phyloP scores from a whole-genome alignment of 2,797 vertebrate genomes.

The Thalassophryne amazonica region DNA sequence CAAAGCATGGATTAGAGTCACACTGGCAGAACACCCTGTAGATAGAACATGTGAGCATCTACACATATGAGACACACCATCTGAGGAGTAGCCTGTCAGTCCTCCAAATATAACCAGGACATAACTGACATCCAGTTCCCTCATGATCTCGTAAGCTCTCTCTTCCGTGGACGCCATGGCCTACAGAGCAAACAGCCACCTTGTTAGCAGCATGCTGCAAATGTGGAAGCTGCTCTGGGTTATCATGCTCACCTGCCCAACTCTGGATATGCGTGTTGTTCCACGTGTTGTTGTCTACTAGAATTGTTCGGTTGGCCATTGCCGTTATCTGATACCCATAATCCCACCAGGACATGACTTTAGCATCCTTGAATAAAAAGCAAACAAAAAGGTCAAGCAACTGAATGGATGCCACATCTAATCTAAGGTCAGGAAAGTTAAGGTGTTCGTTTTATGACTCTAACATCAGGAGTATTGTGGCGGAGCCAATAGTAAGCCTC shows the following conservation, averaged over 20 bases:
- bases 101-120: constrained; percentile 98
- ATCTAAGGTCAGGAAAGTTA: no score
- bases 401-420: neutral
- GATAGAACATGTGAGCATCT: no score
- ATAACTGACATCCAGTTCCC: constrained; percentile 97
- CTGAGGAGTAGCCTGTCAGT: constrained; percentile 95
- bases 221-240: neutral
- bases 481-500: constrained; percentile 99
- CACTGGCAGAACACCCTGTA: no score
- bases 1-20: neutral
- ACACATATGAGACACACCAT: constrained; percentile 73
- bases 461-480: constrained; percentile 97
- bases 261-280: constrained; percentile 98
- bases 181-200: constrained; percentile 58
- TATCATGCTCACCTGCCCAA: constrained; percentile 88
- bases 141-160: constrained; percentile 97
- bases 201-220: neutral
- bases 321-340: constrained; percentile 99
- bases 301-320: constrained; percentile 97
- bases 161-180: constrained; percentile 98
- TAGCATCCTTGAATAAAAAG: constrained; percentile 85
- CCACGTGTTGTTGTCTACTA: constrained; percentile 99
- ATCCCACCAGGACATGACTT: constrained; percentile 99
- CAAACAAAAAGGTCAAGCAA: neutral
- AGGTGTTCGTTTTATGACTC: no score